Evolutionary conservation across 2,888 invertebrate species (phyloP).

Genomic region (Steinernema scapterisci): DNA sequence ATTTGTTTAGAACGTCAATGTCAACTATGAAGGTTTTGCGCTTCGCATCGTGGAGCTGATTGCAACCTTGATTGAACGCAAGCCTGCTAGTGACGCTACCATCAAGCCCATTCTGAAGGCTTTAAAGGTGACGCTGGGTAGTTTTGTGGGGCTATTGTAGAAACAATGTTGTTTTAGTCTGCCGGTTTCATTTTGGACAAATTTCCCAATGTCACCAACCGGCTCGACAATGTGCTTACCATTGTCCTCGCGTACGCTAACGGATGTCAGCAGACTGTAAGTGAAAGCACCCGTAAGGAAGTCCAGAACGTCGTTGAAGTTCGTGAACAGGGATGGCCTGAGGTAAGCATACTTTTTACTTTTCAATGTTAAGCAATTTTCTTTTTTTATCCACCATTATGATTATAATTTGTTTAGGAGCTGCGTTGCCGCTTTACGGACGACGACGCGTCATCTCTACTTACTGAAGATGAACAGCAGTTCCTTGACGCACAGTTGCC

Average conservation of each 20-base stretch:
- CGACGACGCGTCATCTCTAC: not conserved
- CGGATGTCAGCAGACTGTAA: not conserved
- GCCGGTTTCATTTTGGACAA: not conserved
- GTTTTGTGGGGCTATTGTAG: not conserved
- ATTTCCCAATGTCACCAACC: not conserved
- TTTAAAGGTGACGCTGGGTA: not conserved
- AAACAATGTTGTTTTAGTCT: not conserved
- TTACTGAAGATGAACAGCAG: not conserved
- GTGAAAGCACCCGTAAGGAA: not conserved
- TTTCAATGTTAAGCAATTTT: not conserved
- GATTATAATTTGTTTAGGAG: not conserved
- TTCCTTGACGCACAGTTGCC: not conserved
- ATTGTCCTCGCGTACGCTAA: not conserved
- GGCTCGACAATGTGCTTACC: not conserved
- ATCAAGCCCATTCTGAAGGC: not conserved
- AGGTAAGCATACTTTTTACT: not conserved
- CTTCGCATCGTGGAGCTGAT: not conserved
- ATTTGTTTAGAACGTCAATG: not conserved
- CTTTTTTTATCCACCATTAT: not conserved
- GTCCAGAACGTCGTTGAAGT: not conserved
- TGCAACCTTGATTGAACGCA: not conserved
- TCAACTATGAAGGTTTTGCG: not conserved
- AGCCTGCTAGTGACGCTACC: not conserved
- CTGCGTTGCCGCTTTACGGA: not conserved
- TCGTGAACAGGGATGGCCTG: not conserved